Percentiles rank a stretch among this genome's conserved stretches.
phyloP scores from a whole-genome alignment of 2,113 vertebrate genomes.

The Neodontobutis hainanensis region DNA sequence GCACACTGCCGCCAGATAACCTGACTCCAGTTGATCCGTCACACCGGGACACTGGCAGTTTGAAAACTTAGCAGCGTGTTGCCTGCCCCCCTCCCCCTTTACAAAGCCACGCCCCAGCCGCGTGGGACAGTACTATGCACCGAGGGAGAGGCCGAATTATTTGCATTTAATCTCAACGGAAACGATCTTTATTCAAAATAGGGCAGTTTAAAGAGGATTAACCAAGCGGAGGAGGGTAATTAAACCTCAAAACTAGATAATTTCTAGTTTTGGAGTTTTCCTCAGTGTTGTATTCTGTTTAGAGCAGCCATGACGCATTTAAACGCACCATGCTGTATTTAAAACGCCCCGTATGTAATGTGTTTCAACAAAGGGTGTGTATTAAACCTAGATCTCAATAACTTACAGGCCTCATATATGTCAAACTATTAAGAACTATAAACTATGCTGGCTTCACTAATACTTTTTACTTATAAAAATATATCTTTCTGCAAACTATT shows the following conservation, averaged over 20 bases:
- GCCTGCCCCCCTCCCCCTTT: slow-evolving; percentile 10
- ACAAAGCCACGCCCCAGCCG: slow-evolving; percentile 53
- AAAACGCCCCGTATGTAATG: not conserved
- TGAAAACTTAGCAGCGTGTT: slow-evolving; percentile 64
- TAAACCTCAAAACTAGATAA: slow-evolving; percentile 1
- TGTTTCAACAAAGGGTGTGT: no score
- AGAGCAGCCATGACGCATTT: not conserved
- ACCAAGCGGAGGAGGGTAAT: slow-evolving; percentile 32
- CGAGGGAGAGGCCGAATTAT: slow-evolving; percentile 17
- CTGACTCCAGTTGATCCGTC: no score
- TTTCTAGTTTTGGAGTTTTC: slow-evolving; percentile 12
- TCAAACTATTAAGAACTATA: no score
- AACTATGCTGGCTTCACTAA: no score
- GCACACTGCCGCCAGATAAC: no score
- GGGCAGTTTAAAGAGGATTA: slow-evolving; percentile 38
- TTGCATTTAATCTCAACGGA: slow-evolving; percentile 43
- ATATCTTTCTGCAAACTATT: no score
- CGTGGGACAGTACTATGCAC: slow-evolving; percentile 17
- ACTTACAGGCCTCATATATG: no score
- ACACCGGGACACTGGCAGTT: slow-evolving; percentile 53
- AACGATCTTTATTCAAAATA: not conserved
- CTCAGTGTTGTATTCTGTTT: not conserved
- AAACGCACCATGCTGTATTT: not conserved
- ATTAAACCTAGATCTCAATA: no score
- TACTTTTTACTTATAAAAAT: no score